phyloP scores from a whole-genome alignment of 92 coral and sea anemone species.

The Umimayanthus kanabou region DNA sequence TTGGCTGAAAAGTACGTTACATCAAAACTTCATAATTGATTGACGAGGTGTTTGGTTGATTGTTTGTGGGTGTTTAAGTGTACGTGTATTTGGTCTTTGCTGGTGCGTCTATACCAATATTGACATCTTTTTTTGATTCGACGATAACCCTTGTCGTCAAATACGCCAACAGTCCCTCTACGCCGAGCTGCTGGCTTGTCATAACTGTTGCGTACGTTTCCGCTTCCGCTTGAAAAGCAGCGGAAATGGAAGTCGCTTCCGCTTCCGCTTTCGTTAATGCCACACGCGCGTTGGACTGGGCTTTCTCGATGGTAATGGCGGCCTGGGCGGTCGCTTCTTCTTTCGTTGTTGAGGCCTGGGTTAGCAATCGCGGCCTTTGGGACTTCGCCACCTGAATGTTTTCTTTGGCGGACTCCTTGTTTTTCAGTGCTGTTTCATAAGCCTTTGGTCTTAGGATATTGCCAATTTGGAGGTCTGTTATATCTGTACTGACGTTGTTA shows the following conservation, averaged over 20 bases:
- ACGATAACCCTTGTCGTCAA: constrained; percentile 48
- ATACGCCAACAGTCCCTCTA: constrained; percentile 55
- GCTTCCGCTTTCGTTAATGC: constrained; percentile 48
- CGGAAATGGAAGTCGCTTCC: constrained; percentile 41
- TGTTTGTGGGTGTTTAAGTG: constrained; percentile 14
- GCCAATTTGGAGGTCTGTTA: constrained; percentile 55
- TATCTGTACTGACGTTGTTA: constrained; percentile 49
- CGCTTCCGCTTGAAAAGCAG: constrained; percentile 55
- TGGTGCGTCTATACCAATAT: constrained; percentile 82
- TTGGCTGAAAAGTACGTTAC: neutral
- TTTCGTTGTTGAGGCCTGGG: constrained; percentile 42
- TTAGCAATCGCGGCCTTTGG: constrained; percentile 50
- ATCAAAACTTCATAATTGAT: no score
- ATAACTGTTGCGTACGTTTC: constrained; percentile 44
- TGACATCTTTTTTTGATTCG: constrained; percentile 59
- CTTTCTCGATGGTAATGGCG: constrained; percentile 42
- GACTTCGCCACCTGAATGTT: constrained; percentile 47
- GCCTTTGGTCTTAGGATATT: constrained; percentile 41
- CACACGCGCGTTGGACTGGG: constrained; percentile 48
- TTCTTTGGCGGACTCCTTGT: constrained; percentile 53
- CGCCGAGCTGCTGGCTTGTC: constrained; percentile 43
- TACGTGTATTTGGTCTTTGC: constrained; percentile 89
- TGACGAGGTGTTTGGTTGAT: neutral
- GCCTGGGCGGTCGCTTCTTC: constrained; percentile 53
- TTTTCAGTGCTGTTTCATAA: constrained; percentile 40